Evolutionary conservation across 2,113 vertebrate genomes (phyloP).

Genomic region (Cacatua alba): DNA sequence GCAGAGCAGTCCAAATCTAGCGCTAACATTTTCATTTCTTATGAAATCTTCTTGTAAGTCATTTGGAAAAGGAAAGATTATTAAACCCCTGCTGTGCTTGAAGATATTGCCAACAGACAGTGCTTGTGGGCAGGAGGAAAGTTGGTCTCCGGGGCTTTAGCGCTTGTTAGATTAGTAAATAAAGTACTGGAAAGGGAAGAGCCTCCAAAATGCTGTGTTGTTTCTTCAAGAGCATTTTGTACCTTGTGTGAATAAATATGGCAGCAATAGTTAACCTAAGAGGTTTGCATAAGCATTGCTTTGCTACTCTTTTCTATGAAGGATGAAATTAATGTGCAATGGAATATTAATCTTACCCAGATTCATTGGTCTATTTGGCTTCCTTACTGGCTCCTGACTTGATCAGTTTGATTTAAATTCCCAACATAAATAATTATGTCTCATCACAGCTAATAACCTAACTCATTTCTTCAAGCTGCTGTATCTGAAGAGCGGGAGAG

Average conservation of each 20-base stretch:
- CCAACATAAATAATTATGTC: background rate
- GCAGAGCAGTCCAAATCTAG: constrained; percentile 34
- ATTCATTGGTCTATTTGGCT: background rate
- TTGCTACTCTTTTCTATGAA: background rate
- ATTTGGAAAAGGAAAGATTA: constrained; percentile 36
- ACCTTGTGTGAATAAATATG: background rate
- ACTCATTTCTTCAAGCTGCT: background rate
- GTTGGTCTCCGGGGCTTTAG: background rate
- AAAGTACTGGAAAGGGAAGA: background rate
- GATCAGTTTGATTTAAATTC: background rate
- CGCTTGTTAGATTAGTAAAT: constrained; percentile 42
- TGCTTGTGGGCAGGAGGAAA: background rate
- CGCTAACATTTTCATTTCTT: constrained; percentile 38
- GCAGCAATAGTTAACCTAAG: background rate
- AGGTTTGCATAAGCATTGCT: background rate
- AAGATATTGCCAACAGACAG: constrained; percentile 30
- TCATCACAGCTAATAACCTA: background rate
- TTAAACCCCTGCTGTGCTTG: constrained; percentile 50
- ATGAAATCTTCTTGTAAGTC: constrained; percentile 35
- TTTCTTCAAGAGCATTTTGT: constrained; percentile 18
- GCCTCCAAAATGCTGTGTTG: background rate
- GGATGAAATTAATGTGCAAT: background rate
- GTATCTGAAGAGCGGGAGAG: background rate
- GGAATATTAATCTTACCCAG: background rate
- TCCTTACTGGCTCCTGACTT: background rate